Percentiles rank a stretch among this genome's conserved stretches.
These are phyloP conservation scores for Eupithecia pulchellata DNA, from an alignment of 2,888 invertebrate species.

Conservation along the genomic window DNA sequence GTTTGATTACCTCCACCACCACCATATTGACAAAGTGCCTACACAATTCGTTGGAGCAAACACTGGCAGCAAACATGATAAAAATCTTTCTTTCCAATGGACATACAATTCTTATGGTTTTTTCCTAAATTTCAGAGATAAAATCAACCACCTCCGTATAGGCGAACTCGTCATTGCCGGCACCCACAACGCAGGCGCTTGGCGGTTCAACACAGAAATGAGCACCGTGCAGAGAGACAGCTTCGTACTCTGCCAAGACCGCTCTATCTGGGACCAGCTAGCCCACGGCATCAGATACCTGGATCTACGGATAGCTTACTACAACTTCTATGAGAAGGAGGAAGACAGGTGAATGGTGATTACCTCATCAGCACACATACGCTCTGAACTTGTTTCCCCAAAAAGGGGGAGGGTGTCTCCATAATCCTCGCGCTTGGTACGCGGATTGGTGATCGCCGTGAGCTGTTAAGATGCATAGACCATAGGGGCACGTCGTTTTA, in stretches of 20 bases:
- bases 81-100: not conserved
- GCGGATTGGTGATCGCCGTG: not conserved
- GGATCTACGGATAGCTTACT: constrained; percentile 92
- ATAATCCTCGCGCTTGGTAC: not conserved
- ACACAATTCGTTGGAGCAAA: not conserved
- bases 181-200: constrained; percentile 83
- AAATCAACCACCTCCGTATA: constrained; percentile 72
- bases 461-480: not conserved
- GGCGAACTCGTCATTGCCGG: constrained; percentile 82
- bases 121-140: constrained; percentile 56
- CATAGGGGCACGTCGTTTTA: no score
- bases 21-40: not conserved
- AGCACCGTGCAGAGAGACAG: constrained; percentile 69
- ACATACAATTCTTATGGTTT: not conserved
- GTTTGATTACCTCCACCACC: not conserved
- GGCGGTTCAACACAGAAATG: constrained; percentile 81
- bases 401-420: not conserved
- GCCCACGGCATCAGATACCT: constrained; percentile 93
- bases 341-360: constrained; percentile 72
- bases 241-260: constrained; percentile 88
- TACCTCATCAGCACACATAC: not conserved
- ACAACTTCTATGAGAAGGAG: constrained; percentile 67
- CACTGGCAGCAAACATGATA: not conserved
- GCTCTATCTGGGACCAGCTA: constrained; percentile 93
- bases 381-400: not conserved